Evolutionary conservation across 2,113 vertebrate species (phyloP), one percentile per base, ranked within the genome.

Genomic region (Amphilophus citrinellus): DNA sequence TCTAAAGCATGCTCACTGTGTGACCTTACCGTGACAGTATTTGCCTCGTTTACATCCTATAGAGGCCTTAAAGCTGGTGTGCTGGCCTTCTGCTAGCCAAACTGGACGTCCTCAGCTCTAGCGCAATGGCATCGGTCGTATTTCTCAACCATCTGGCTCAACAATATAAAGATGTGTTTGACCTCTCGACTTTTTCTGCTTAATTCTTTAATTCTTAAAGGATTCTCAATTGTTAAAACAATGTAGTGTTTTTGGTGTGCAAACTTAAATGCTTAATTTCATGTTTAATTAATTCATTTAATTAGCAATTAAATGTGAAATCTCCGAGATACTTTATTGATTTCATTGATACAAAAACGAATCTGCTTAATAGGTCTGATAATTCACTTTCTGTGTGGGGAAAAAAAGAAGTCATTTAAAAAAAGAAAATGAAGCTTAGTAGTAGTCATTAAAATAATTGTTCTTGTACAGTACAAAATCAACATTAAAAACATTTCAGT

Each of bases 1-100:
- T 56, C 37, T 9, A 13, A 30, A 11, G 44, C 50, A 27, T 82
- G 39, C 76, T 22, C 20, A 8, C 59, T 6, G 30, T 68, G 57
- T 83, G 85, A 85, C 83, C 87, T 89, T 85, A 73, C 76, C 79
- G 65, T 14, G 53, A 56, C 73, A 10, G 47, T 44, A 10, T 61
- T 17, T 1, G 7, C 32, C 61, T 68, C 6, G 50, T 85, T 83
- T 87, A 13, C 11, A 20, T 81, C 50, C 56, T 59, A 15, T 22
- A 53, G 47, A 60, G 56, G 58, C 37, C n/a, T 3, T 79, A 84
- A 82, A 63, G 76, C 84, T 90, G 79, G 82, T 80, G 86, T 68
- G 1, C 77, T 88, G 84, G 89, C 89, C 76, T 85, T 89, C 84
- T 82, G 58, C 10, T 9, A 6, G 82, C 80, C 61, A 50, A 27